These are phyloP conservation scores for Drosophila quadrilineata DNA, from an alignment of 1,140 invertebrate genomes.

Conservation along the genomic window DNA sequence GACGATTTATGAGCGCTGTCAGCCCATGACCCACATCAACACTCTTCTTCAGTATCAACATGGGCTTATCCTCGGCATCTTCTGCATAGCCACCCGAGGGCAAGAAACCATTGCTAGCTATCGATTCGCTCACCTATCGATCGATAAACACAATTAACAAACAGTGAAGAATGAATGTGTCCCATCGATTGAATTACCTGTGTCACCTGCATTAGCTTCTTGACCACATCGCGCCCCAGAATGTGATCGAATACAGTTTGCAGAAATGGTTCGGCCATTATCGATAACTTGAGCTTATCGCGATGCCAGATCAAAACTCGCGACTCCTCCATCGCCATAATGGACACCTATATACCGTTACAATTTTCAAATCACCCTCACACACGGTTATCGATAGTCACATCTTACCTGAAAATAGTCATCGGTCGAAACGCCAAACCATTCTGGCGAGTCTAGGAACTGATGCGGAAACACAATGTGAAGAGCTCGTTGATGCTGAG, in stretches of 20 bases:
- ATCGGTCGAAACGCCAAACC: conserved; percentile 94
- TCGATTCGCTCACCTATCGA: conserved; percentile 88
- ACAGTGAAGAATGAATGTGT: not conserved
- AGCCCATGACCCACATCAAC: conserved; percentile 87
- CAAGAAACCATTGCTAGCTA: conserved; percentile 88
- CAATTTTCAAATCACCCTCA: no score
- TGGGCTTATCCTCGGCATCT: conserved; percentile 88
- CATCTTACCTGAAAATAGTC: conserved; percentile 91
- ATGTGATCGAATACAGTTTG: conserved; percentile 93
- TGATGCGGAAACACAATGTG: conserved; percentile 95
- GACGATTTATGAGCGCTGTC: conserved; percentile 88
- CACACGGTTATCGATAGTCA: conserved; percentile 1
- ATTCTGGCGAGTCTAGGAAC: conserved; percentile 96
- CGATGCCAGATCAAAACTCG: conserved; percentile 93
- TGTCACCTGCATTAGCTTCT: conserved; percentile 93
- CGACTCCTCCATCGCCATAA: conserved; percentile 93
- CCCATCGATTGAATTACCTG: conserved; percentile 50
- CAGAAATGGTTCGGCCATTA: conserved; percentile 91
- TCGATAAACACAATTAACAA: not conserved
- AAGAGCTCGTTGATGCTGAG: conserved; percentile 91
- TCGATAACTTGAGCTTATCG: conserved; percentile 91
- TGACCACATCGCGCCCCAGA: conserved; percentile 93
- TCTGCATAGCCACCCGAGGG: conserved; percentile 86
- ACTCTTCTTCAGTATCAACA: conserved; percentile 88
- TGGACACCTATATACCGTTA: conserved; percentile 88